These are phyloP conservation scores for Clistopyga incitator DNA, from an alignment of 2,888 invertebrate genomes.

Conservation along the genomic window DNA sequence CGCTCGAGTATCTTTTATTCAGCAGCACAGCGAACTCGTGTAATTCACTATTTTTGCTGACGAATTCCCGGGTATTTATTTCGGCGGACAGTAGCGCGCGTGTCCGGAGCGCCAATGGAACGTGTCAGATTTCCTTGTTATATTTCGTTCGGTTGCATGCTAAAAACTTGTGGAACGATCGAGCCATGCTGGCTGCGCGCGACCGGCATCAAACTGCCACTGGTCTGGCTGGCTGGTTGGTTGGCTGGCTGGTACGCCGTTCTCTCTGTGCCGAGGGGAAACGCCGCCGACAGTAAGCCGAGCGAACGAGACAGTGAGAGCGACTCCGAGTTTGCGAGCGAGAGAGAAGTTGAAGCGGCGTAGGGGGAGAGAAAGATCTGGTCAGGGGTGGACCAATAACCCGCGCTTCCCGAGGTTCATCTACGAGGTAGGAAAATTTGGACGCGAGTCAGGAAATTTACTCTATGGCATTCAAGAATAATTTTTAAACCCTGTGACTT, in stretches of 20 bases:
- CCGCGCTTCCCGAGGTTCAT: slow-evolving; percentile 68
- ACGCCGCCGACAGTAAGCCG: slow-evolving; percentile 42
- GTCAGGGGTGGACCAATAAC: slow-evolving; percentile 62
- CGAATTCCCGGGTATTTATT: neutral
- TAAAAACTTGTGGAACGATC: slow-evolving; percentile 72
- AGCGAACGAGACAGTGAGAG: slow-evolving; percentile 48
- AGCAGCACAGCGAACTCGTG: neutral
- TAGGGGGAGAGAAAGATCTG: slow-evolving; percentile 52
- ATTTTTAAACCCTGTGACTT: too few relatives aligned
- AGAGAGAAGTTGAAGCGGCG: slow-evolving; percentile 55
- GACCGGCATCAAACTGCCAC: slow-evolving; percentile 82
- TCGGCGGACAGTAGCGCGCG: neutral
- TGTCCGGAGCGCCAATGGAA: slow-evolving; percentile 30
- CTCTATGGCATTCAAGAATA: too few relatives aligned
- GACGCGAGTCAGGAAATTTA: too few relatives aligned
- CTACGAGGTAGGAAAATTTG: too few relatives aligned
- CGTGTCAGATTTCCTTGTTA: slow-evolving; percentile 52
- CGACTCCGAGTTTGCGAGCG: slow-evolving; percentile 28
- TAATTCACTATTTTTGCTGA: neutral
- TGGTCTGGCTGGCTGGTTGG: slow-evolving; percentile 74
- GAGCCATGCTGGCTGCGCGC: slow-evolving; percentile 80
- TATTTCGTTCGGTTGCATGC: slow-evolving; percentile 35
- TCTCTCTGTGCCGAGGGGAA: slow-evolving; percentile 59
- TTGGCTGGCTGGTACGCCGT: slow-evolving; percentile 65
- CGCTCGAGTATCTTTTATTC: neutral